Evolutionary conservation across 2,888 invertebrate species (phyloP).

Genomic region (Cyclophora albipunctata): DNA sequence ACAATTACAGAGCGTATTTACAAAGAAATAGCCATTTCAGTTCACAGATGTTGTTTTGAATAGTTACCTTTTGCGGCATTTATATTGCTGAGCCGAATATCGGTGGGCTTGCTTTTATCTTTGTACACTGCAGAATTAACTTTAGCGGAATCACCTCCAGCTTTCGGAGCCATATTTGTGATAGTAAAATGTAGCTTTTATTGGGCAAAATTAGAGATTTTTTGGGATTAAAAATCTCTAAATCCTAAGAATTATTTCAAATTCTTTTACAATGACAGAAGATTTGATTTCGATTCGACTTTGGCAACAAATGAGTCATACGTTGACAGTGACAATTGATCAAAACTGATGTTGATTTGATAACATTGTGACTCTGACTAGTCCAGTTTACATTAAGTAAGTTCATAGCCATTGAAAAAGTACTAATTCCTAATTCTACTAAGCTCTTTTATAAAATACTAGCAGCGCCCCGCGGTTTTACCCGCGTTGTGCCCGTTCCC

Average conservation of each 20-base stretch:
- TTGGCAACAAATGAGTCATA: not conserved
- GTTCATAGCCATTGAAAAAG: not conserved
- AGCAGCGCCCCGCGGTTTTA: no score
- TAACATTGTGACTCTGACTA: no score
- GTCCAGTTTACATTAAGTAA: not conserved
- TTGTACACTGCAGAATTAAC: conserved; percentile 81
- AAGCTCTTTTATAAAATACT: no score
- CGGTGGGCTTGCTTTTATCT: conserved; percentile 94
- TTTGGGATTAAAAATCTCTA: conserved; percentile 20
- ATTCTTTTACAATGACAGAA: conserved; percentile 1
- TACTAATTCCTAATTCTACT: not conserved
- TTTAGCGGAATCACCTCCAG: conserved; percentile 63
- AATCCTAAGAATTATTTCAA: not conserved
- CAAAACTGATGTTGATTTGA: not conserved
- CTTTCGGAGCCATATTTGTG: conserved; percentile 61
- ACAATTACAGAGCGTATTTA: conserved; percentile 3
- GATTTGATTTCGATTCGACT: no score
- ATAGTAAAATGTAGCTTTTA: conserved; percentile 4
- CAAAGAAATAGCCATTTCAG: conserved; percentile 4
- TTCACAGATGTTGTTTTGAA: conserved; percentile 29
- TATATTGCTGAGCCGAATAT: conserved; percentile 96
- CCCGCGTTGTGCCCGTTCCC: no score
- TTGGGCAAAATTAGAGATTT: conserved; percentile 21
- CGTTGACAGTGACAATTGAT: not conserved
- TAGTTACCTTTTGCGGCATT: conserved; percentile 95